These are phyloP conservation scores for Bergia sp. DNA, from an alignment of 92 coral and sea anemone species.

Conservation along the genomic window DNA sequence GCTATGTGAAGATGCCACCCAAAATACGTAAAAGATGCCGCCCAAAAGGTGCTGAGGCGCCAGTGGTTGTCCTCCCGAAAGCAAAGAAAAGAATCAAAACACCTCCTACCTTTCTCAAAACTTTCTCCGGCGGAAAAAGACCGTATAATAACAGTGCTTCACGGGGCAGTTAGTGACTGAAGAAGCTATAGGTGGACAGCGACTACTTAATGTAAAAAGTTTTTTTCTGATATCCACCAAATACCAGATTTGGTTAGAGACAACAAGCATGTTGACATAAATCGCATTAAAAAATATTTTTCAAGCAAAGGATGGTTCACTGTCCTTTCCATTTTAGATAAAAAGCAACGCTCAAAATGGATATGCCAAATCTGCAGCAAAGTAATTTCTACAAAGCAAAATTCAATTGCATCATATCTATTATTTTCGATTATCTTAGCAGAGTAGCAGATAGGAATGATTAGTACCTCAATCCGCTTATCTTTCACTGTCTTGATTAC, in stretches of 20 bases:
- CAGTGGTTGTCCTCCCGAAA: conserved; percentile 47
- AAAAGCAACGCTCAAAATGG: conserved; percentile 20
- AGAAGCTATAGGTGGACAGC: conserved; percentile 19
- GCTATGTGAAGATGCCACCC: conserved; percentile 63
- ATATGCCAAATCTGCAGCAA: neutral
- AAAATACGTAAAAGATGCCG: conserved; percentile 70
- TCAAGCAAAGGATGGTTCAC: conserved; percentile 44
- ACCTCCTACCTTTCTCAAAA: conserved; percentile 18
- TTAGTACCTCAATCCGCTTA: too few relatives aligned
- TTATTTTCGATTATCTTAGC: too few relatives aligned
- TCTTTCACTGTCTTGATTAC: too few relatives aligned
- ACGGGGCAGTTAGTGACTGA: neutral
- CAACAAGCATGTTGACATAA: conserved; percentile 30
- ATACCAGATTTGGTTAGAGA: conserved; percentile 49
- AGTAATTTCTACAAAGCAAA: neutral
- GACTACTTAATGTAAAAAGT: neutral
- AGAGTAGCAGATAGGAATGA: too few relatives aligned
- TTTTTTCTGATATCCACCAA: conserved; percentile 18
- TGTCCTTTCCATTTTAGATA: conserved; percentile 20
- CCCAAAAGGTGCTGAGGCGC: conserved; percentile 43
- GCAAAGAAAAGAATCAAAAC: conserved; percentile 47
- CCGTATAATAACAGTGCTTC: conserved; percentile 18
- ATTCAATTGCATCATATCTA: conserved; percentile 2
- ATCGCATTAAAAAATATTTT: conserved; percentile 45
- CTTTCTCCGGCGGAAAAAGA: conserved; percentile 25